These are phyloP conservation scores for Epinephelus fuscoguttatus DNA, from an alignment of 2,113 vertebrate genomes.

Conservation along the genomic window DNA sequence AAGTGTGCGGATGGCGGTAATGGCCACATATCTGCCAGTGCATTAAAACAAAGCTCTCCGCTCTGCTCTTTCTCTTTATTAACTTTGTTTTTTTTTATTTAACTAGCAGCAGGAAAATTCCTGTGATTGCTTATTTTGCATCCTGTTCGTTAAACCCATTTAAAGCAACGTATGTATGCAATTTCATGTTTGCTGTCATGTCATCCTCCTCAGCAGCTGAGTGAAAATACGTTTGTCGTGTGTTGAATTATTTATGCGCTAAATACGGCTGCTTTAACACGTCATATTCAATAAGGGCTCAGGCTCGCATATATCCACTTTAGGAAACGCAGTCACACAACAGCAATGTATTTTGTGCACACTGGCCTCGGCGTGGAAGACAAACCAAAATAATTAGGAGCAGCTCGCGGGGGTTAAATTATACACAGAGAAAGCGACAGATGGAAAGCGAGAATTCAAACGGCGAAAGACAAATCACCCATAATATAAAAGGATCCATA, in stretches of 20 bases:
- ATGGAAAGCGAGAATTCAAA: constrained; percentile 30
- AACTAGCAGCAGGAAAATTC: neutral
- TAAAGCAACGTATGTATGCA: neutral
- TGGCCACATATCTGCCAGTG: constrained; percentile 18
- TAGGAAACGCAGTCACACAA: constrained; percentile 31
- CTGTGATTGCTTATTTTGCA: neutral
- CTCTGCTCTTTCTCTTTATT: constrained; percentile 16
- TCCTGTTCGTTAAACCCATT: neutral
- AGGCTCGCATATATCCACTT: neutral
- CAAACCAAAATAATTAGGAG: constrained; percentile 22
- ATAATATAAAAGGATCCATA: constrained; percentile 17
- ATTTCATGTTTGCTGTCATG: neutral
- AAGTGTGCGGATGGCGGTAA: constrained; percentile 38
- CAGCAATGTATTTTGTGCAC: neutral
- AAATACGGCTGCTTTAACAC: constrained; percentile 44
- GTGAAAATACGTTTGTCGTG: neutral
- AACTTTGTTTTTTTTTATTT: constrained; percentile 1
- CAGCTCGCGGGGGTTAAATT: constrained; percentile 16
- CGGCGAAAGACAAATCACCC: constrained; percentile 24
- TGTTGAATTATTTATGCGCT: constrained; percentile 47
- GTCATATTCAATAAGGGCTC: constrained; percentile 36
- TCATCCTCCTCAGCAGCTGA: neutral
- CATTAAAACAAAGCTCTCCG: constrained; percentile 2
- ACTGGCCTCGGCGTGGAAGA: neutral
- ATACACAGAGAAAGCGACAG: constrained; percentile 16